These are phyloP conservation scores for Zosterops borbonicus DNA, from an alignment of 2,113 vertebrate species.

Conservation along the genomic window DNA sequence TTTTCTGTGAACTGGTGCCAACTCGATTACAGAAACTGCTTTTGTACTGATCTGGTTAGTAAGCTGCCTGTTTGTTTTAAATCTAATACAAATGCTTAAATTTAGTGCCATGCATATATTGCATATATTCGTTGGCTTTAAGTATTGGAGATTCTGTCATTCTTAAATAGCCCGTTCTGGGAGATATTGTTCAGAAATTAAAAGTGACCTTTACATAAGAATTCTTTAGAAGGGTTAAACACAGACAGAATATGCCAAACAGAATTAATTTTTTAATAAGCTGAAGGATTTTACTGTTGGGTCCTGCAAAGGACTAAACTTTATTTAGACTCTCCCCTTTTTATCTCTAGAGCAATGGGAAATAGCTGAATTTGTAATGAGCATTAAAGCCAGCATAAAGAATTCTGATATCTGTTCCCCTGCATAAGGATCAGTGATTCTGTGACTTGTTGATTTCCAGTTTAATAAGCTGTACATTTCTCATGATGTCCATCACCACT, in stretches of 20 bases:
- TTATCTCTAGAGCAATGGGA: not conserved
- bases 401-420: not conserved
- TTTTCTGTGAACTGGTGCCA: constrained; percentile 54
- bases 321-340: not conserved
- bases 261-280: not conserved
- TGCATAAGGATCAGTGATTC: not conserved
- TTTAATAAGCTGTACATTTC: not conserved
- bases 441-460: not conserved
- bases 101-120: not conserved
- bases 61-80: constrained; percentile 42
- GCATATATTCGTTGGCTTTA: not conserved
- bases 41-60: constrained; percentile 52
- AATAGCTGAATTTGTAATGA: not conserved
- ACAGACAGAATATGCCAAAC: not conserved
- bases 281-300: not conserved
- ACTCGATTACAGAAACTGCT: constrained; percentile 31
- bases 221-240: not conserved
- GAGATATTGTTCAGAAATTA: not conserved
- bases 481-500: not conserved
- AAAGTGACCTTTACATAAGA: not conserved
- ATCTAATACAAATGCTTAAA: constrained; percentile 40
- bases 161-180: not conserved
- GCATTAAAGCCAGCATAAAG: not conserved
- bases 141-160: not conserved
- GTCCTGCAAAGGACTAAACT: not conserved